These are phyloP conservation scores for Temnopleurus reevesii DNA, from an alignment of 53 echinoderm and acorn worm genomes.

Conservation along the genomic window DNA sequence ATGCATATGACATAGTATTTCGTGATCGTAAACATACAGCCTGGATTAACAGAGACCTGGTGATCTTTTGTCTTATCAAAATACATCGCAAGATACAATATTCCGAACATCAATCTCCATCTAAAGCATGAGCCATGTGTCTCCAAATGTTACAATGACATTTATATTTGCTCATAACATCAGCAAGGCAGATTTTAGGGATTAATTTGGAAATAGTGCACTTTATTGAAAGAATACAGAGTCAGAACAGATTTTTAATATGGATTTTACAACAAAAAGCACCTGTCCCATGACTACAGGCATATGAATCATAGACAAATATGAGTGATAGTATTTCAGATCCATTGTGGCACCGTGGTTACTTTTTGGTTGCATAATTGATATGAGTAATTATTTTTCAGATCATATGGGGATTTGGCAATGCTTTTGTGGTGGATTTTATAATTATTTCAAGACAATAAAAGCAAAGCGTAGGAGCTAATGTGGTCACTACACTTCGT, in stretches of 20 bases:
- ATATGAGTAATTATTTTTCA: background rate
- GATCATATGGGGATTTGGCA: background rate
- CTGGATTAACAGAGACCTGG: background rate
- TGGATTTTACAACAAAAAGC: background rate
- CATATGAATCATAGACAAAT: background rate
- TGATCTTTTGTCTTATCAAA: background rate
- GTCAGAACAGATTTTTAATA: background rate
- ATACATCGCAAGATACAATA: background rate
- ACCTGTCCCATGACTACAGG: background rate
- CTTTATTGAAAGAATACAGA: background rate
- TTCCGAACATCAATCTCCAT: constrained; percentile 4
- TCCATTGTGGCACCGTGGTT: background rate
- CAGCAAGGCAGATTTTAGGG: background rate
- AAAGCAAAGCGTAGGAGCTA: background rate
- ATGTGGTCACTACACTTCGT: background rate
- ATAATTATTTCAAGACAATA: background rate
- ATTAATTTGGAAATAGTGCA: background rate
- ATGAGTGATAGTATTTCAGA: background rate
- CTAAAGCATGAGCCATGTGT: background rate
- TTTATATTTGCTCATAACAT: background rate
- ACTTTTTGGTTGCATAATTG: constrained; percentile 1
- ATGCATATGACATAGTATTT: background rate
- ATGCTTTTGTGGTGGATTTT: background rate
- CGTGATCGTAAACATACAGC: background rate
- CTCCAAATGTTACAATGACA: background rate